Percentiles rank a stretch among this genome's conserved stretches.
Evolutionary conservation across 2,888 invertebrate species (phyloP).

Genomic region (Pheosia gnoma): DNA sequence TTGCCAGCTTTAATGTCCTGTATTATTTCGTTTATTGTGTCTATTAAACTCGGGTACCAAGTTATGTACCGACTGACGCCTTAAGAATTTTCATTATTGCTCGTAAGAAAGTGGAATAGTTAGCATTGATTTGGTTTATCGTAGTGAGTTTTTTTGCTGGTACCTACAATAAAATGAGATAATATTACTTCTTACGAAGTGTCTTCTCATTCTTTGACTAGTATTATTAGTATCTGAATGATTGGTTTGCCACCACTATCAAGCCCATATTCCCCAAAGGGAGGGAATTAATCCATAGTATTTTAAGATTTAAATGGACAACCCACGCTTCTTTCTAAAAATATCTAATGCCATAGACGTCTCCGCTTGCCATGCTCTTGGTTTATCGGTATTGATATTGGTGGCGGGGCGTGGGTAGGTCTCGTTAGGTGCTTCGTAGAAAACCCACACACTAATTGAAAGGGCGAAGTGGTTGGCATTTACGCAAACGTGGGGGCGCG

Average conservation of each 20-base stretch:
- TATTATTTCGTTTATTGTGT: slow-evolving; percentile 1
- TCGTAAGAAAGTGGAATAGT: no score
- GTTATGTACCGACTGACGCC: background rate
- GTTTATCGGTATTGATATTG: slow-evolving; percentile 41
- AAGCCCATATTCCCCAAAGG: no score
- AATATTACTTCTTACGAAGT: no score
- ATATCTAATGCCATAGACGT: slow-evolving; percentile 33
- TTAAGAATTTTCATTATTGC: no score
- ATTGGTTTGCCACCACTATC: no score
- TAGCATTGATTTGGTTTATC: no score
- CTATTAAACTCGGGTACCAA: background rate
- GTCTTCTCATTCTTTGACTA: no score
- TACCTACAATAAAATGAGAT: no score
- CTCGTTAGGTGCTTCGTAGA: slow-evolving; percentile 41
- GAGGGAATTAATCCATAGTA: no score
- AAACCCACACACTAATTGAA: slow-evolving; percentile 58
- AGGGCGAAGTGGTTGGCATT: slow-evolving; percentile 63
- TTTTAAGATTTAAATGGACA: slow-evolving; percentile 7
- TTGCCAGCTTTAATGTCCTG: background rate
- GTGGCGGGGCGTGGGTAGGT: slow-evolving; percentile 45
- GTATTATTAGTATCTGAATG: no score
- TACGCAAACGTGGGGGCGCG: slow-evolving; percentile 62
- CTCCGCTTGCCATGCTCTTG: slow-evolving; percentile 19
- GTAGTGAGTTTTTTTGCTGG: no score
- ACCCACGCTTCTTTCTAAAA: slow-evolving; percentile 36